Evolutionary conservation across 35 echinoderm and acorn worm species (phyloP), one percentile per base, ranked within the genome.

Genomic region (Acanthaster planci): DNA sequence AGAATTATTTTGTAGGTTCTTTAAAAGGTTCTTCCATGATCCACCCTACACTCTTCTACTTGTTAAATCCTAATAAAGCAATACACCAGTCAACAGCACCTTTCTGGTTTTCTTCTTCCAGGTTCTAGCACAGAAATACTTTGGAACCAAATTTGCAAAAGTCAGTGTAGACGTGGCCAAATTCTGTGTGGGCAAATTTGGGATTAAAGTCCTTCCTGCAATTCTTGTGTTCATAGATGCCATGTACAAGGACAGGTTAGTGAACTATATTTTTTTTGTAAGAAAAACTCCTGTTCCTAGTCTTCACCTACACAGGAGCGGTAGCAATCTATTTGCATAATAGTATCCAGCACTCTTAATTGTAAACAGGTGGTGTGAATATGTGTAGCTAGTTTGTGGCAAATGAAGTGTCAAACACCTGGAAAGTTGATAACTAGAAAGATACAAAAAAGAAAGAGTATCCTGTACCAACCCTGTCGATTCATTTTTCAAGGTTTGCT

Each of bases 101-200:
- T 72, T 79, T 79, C 44, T 39, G 37, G 30, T 79, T 38, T 18
- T 8, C 51, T 39, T 51, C 39, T 76, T 80, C 47, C 78, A 97
- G 93, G 40, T 85, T 38, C 67, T 97, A 82, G 93, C 90, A 58
- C 80, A 97, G 52, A 94, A 99, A 67, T 87, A 99, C 86, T 90
- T 94, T 58, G 80, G 85, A 21, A 85, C 90, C 8, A 99, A 99
- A 60, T 99, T 99, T 85, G 80, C 84, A 27, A 83, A 84, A 55
- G 86, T 99, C 23, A 84, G 86, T 67, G 96, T 94, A 12, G 79
- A 94, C 12, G 88, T 88, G 55, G 85, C 84, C 12, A 44, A 91
- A n/a, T 99, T 99, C 86, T 90, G 93, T 31, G 78, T 94, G 0
- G 5, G 44, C 14, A 99, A 94, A 37, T 79, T 99, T 5, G 87